phyloP scores from a whole-genome alignment of 2,113 vertebrate genomes.

The Pundamilia nyererei region DNA sequence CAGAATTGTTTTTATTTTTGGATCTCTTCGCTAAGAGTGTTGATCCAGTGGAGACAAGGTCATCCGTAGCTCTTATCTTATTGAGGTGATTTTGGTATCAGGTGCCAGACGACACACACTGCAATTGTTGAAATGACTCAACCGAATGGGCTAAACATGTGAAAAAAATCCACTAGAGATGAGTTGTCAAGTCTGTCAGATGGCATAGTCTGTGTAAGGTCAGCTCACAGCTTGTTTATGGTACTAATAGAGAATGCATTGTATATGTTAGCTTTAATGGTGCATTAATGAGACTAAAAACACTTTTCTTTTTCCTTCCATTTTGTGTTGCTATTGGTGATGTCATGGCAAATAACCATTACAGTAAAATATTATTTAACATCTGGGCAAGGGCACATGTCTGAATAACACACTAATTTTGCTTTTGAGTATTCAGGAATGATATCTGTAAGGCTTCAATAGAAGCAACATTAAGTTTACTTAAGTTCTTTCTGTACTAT shows the following conservation, averaged over 20 bases:
- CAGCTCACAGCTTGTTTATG: neutral
- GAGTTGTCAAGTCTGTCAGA: neutral
- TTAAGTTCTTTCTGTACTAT: neutral
- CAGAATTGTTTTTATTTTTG: neutral
- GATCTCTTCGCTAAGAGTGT: neutral
- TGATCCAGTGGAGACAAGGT: neutral
- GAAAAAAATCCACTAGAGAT: neutral
- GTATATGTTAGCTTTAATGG: neutral
- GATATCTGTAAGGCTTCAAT: neutral
- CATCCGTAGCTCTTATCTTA: neutral
- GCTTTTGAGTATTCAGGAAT: neutral
- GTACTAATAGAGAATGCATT: neutral
- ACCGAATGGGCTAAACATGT: neutral
- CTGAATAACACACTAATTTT: neutral
- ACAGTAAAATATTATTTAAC: neutral
- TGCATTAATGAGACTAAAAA: neutral
- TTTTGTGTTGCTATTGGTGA: neutral
- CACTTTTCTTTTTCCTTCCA: neutral
- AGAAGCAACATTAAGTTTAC: neutral
- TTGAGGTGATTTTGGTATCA: neutral
- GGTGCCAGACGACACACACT: too few relatives aligned
- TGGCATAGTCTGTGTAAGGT: neutral
- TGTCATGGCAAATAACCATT: slow-evolving; percentile 37
- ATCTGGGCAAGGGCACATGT: neutral
- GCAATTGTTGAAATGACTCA: neutral